Conservation (phyloP, 1,140 invertebrate genomes). For the Lepidurus packardi region DNA sequence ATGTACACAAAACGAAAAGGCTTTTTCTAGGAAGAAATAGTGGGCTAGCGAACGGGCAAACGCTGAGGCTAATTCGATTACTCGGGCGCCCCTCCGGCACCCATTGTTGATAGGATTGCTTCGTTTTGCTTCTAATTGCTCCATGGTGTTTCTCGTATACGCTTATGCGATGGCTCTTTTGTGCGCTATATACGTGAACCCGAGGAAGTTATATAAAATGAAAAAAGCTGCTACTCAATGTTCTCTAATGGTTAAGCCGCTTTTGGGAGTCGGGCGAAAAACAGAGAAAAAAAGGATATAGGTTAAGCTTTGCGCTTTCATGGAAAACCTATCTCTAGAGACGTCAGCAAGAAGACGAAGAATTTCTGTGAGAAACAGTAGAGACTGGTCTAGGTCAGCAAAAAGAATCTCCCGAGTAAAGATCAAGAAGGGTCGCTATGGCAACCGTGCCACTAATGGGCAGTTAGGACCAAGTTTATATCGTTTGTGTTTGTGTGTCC, state of each 20-base stretch:
- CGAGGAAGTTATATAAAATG: not conserved
- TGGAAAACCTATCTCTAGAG: conserved; percentile 5
- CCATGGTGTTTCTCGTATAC: not conserved
- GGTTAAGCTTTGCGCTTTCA: conserved; percentile 1
- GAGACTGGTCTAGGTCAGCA: conserved; percentile 3
- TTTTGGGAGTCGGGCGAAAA: not conserved
- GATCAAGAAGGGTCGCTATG: conserved; percentile 14
- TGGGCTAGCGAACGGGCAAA: not conserved
- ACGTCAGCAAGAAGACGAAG: conserved; percentile 9
- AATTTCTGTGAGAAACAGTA: not conserved
- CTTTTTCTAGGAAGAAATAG: not conserved
- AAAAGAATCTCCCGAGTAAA: conserved; percentile 14
- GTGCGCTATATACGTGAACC: not conserved
- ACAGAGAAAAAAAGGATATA: not conserved
- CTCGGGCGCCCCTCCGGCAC: not conserved
- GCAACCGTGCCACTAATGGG: conserved; percentile 13
- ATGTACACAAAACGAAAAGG: not conserved
- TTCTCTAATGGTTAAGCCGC: not conserved
- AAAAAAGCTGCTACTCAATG: not conserved
- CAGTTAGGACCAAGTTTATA: conserved; percentile 19
- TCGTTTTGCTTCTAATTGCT: not conserved
- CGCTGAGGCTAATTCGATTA: conserved; percentile 10
- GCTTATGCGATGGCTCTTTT: conserved; percentile 10
- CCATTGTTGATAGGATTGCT: not conserved
- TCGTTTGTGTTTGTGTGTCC: conserved; percentile 12